These are phyloP conservation scores for Polietes domitor DNA, from an alignment of 2,888 invertebrate genomes.

Conservation along the genomic window DNA sequence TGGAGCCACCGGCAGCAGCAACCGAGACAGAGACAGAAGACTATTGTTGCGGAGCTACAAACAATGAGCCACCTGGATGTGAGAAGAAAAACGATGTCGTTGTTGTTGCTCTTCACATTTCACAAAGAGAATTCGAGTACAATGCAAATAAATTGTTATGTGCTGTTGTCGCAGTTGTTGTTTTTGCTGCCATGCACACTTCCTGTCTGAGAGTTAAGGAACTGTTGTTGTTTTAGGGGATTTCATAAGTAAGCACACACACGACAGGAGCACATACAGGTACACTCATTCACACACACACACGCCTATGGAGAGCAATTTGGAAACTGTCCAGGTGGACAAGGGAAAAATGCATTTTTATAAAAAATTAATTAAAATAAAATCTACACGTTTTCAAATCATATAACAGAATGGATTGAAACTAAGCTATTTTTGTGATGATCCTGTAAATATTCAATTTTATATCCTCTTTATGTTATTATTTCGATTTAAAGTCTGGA, in stretches of 20 bases:
- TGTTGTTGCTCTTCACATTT: background rate
- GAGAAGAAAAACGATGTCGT: background rate
- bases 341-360: too few species aligned
- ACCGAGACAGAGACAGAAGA: background rate
- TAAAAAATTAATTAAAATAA: too few species aligned
- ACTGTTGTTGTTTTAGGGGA: constrained; percentile 30
- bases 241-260: background rate
- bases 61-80: background rate
- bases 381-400: too few species aligned
- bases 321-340: background rate
- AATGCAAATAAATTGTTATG: constrained; percentile 34
- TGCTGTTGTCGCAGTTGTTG: constrained; percentile 8
- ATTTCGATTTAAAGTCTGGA: too few species aligned
- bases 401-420: too few species aligned
- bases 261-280: too few species aligned
- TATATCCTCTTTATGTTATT: too few species aligned
- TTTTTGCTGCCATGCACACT: constrained; percentile 32
- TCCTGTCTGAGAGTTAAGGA: constrained; percentile 56
- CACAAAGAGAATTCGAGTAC: constrained; percentile 12
- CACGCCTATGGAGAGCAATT: background rate
- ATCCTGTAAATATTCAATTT: too few species aligned
- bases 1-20: background rate
- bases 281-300: too few species aligned
- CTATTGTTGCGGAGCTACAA: background rate
- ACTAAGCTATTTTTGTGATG: too few species aligned